Evolutionary conservation across 2,797 vertebrate genomes (phyloP), one percentile per base, ranked within the genome.

Genomic region (Rhinogobio ventralis): DNA sequence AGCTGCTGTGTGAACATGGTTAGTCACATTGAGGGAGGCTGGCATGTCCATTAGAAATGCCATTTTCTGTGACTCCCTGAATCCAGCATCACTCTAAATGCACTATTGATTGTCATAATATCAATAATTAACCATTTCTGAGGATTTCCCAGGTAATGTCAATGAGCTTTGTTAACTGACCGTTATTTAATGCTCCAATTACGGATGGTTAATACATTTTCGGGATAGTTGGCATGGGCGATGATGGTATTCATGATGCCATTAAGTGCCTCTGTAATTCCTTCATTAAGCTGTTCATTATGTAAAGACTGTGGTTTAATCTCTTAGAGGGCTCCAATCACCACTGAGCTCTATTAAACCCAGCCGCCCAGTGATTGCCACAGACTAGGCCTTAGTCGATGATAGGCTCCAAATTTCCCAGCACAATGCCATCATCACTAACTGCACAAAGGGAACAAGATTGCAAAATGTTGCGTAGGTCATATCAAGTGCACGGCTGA

Each of bases 271-370:
- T 90, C 92, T 90, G 91, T 94, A 94, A 94, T 94, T 90, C 85
- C 89, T 86, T 92, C 91, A 95, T 95, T 95, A 95, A 85, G 90
- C 90, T 88, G 89, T 93, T 94, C 93, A 95, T 94, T 95, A 94
- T 87, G 87, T 91, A 93, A 92, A 93, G 90, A 92, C 91, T 91
- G 90, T 90, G 90, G 91, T 90, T 91, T 89, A 91, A 93, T 94
- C 93, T 94, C 94, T 94, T 92, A 91, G 89, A 87, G 92, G 93
- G 91, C 87, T 81, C 23, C 89, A 89, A 89, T 90, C 92, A 90
- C 92, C 90, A 89, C 90, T 93, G 91, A 91, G 87, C 92, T 94
- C 91, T 91, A 93, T 94, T 92, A 94, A 88, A 92, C 90, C 64
- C 82, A 45, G 85, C 88, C 90, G 90, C 90, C 91, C 91, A 91